phyloP scores from a whole-genome alignment of 1,140 invertebrate species.

The Drosophila seguyi region DNA sequence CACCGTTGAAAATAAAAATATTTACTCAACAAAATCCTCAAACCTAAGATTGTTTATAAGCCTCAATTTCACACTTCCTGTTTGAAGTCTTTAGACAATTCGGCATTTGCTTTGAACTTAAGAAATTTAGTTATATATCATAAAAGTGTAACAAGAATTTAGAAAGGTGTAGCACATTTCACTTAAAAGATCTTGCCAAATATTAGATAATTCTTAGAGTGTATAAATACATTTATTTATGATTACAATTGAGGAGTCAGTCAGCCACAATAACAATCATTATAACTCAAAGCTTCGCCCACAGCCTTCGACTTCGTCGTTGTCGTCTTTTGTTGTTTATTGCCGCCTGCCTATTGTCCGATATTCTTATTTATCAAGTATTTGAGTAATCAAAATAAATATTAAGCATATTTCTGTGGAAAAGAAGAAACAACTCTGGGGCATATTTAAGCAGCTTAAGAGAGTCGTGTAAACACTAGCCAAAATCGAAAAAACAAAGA shows the following conservation, averaged over 20 bases:
- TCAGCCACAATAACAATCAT: constrained; percentile 42
- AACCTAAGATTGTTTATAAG: not conserved
- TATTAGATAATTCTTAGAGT: constrained; percentile 11
- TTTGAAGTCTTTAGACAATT: no score
- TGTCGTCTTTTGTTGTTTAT: constrained; percentile 21
- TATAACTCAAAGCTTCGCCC: constrained; percentile 17
- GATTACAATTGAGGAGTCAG: constrained; percentile 47
- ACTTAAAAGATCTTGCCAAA: not conserved
- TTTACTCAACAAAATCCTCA: not conserved
- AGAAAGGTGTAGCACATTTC: not conserved
- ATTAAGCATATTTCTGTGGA: constrained; percentile 33
- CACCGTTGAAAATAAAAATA: not conserved
- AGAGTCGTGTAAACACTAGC: constrained; percentile 49
- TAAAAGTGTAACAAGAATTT: not conserved
- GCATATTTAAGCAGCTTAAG: constrained; percentile 64
- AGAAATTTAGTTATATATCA: constrained; percentile 10
- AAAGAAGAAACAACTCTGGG: constrained; percentile 35
- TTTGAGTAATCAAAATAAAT: constrained; percentile 60
- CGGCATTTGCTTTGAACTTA: constrained; percentile 1
- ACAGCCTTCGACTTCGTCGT: constrained; percentile 13
- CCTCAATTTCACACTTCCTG: not conserved
- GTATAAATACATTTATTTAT: constrained; percentile 40
- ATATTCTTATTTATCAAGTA: constrained; percentile 33
- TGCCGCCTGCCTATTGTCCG: constrained; percentile 27
- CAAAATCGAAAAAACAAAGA: constrained; percentile 11